A percentile compares a stretch with the other conserved stretches of the same genome.
These are phyloP conservation scores for Dipus sagitta DNA, from an alignment of 2,797 vertebrate species.

Conservation along the genomic window DNA sequence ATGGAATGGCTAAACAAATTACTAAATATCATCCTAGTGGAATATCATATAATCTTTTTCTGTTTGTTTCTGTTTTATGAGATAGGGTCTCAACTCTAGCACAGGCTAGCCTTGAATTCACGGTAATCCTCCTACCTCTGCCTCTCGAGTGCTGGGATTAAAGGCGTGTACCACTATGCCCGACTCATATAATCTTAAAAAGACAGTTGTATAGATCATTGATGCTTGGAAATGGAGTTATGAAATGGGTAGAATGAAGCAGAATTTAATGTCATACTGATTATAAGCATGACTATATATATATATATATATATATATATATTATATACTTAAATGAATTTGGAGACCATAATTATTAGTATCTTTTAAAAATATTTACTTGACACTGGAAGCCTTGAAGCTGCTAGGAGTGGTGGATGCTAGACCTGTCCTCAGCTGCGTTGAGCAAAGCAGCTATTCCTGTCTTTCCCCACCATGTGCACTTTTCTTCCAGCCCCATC, in stretches of 20 bases:
- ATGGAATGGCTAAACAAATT: background rate
- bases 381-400: background rate
- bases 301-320: no score
- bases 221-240: conserved; percentile 26
- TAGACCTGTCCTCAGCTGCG: background rate
- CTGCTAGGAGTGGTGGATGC: background rate
- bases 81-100: no score
- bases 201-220: background rate
- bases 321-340: conserved; percentile 13
- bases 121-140: no score
- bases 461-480: background rate
- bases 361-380: no score
- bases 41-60: background rate
- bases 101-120: no score
- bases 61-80: background rate
- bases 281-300: background rate
- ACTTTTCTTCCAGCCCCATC: background rate
- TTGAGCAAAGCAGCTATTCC: background rate
- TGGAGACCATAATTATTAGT: no score
- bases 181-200: no score
- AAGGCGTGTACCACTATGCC: no score
- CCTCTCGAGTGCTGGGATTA: no score
- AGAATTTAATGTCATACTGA: conserved; percentile 1
- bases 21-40: background rate
- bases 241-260: conserved; percentile 20